Percentiles rank a stretch among this genome's conserved stretches.
phyloP scores from a whole-genome alignment of 2,113 vertebrate genomes.

The Pseudorectes ferrugineus region DNA sequence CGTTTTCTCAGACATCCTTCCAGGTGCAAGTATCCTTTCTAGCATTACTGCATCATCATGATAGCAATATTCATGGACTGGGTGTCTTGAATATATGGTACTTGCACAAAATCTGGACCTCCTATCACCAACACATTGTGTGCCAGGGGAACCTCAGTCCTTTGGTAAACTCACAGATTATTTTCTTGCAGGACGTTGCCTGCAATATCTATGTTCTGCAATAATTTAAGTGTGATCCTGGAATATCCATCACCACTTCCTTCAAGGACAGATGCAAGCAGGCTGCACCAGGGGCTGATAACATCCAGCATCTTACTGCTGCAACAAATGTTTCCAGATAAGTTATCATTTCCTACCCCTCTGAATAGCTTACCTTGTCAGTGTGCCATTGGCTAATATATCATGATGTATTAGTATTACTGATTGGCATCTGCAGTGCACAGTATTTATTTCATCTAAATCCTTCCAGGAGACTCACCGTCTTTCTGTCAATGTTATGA shows the following conservation, averaged over 20 bases:
- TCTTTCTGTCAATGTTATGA: not conserved
- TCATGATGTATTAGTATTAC: not conserved
- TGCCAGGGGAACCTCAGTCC: not conserved
- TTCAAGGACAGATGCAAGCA: not conserved
- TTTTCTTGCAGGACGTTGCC: fast-evolving
- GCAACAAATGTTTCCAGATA: not conserved
- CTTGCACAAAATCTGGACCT: not conserved
- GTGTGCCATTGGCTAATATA: not conserved
- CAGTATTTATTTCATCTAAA: not conserved
- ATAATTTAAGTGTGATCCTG: not conserved
- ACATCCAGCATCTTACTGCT: not conserved
- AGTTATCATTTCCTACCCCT: not conserved
- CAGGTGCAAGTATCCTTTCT: not conserved
- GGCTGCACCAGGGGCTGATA: not conserved
- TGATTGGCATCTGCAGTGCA: not conserved
- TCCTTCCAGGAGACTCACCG: not conserved
- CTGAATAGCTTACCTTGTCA: not conserved
- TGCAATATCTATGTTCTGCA: not conserved
- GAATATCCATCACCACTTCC: not conserved
- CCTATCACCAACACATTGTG: not conserved
- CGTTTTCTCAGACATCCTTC: not conserved
- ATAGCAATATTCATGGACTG: not conserved
- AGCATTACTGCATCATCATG: not conserved
- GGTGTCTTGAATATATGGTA: not conserved
- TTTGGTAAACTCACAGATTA: not conserved